Conservation (phyloP, 2,113 vertebrate genomes). For the Serinus canaria region DNA sequence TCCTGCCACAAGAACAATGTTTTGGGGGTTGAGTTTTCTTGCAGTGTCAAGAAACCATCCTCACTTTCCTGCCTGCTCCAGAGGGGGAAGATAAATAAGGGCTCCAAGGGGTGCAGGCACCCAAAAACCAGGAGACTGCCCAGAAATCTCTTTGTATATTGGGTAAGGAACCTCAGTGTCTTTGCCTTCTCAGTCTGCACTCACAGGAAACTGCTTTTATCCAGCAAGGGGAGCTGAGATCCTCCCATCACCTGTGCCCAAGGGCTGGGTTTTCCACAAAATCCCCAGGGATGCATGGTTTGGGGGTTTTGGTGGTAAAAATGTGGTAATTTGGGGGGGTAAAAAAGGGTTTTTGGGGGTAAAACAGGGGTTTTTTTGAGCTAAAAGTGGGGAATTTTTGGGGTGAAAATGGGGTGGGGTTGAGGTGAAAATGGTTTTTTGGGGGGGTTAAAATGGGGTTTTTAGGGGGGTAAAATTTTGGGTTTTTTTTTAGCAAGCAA, state of each 20-base stretch:
- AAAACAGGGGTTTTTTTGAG: too few relatives aligned
- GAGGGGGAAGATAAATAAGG: not conserved
- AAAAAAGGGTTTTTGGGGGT: too few relatives aligned
- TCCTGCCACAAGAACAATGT: fast-evolving
- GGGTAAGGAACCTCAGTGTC: not conserved
- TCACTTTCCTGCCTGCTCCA: not conserved
- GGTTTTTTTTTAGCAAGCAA: not conserved
- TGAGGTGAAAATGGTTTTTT: too few relatives aligned
- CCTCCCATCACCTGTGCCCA: not conserved
- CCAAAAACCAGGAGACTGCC: not conserved
- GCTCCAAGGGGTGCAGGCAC: not conserved
- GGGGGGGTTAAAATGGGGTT: too few relatives aligned
- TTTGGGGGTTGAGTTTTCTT: not conserved
- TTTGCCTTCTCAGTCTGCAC: not conserved
- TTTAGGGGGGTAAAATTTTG: too few relatives aligned
- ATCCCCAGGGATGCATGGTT: not conserved
- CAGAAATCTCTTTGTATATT: not conserved
- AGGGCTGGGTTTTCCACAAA: not conserved
- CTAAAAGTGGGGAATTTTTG: too few relatives aligned
- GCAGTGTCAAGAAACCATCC: not conserved
- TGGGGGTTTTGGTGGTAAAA: not conserved
- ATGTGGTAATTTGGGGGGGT: too few relatives aligned
- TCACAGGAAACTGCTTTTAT: not conserved
- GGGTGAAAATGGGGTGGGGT: too few relatives aligned
- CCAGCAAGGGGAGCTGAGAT: not conserved